phyloP scores from a whole-genome alignment of 2,888 invertebrate genomes.

The Agrotis exclamationis region DNA sequence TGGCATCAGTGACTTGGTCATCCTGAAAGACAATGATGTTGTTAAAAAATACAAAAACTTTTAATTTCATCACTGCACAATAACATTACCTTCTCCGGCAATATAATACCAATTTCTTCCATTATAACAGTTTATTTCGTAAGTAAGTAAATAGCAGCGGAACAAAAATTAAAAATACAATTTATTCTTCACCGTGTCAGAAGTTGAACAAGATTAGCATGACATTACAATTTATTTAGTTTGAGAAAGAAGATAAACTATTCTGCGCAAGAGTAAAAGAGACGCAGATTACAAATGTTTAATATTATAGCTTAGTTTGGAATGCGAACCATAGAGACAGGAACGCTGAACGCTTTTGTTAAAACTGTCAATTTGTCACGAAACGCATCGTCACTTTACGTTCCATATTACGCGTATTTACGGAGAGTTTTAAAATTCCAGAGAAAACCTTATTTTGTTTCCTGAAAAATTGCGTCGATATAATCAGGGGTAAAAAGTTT shows the following conservation, averaged over 20 bases:
- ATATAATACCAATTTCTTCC: constrained; percentile 96
- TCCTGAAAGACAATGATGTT: constrained; percentile 85
- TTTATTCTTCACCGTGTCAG: constrained; percentile 5
- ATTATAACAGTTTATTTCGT: constrained; percentile 82
- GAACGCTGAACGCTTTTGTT: no score
- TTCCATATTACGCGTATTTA: constrained; percentile 50
- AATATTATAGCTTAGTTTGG: neutral
- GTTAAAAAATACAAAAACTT: neutral
- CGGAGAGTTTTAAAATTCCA: neutral
- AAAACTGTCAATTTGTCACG: constrained; percentile 63
- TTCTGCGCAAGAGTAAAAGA: constrained; percentile 14
- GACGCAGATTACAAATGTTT: constrained; percentile 27
- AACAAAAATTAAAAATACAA: constrained; percentile 30
- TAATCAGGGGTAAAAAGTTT: no score
- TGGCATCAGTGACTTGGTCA: constrained; percentile 92
- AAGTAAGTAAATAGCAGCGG: constrained; percentile 20
- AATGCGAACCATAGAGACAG: constrained; percentile 1
- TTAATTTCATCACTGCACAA: neutral
- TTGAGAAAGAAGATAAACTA: constrained; percentile 11
- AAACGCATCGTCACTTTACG: constrained; percentile 74
- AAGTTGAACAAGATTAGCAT: constrained; percentile 22
- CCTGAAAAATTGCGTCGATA: no score
- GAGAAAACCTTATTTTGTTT: no score
- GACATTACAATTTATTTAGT: constrained; percentile 41
- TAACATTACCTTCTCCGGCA: constrained; percentile 94